A percentile compares a stretch with the other conserved stretches of the same genome.
phyloP scores from a whole-genome alignment of 2,888 invertebrate species.

The Habrosyne pyritoides region DNA sequence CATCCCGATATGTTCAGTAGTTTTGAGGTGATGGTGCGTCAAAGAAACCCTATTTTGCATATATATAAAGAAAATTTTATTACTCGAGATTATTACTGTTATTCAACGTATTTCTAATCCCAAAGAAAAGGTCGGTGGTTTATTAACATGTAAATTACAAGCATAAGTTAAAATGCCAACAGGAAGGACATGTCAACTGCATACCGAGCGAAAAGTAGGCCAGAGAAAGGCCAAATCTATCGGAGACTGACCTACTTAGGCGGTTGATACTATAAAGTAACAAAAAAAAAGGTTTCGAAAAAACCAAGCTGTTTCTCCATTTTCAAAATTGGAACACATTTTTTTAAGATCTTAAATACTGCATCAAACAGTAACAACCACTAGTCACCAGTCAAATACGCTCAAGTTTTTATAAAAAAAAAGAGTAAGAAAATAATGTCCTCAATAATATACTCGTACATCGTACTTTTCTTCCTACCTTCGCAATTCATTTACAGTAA shows the following conservation, averaged over 20 bases:
- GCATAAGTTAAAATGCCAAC: slow-evolving; percentile 15
- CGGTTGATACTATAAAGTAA: neutral
- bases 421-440: too few species aligned
- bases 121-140: slow-evolving; percentile 27
- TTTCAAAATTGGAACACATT: too few species aligned
- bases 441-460: too few species aligned
- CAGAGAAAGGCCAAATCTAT: slow-evolving; percentile 32
- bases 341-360: too few species aligned
- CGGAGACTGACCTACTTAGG: slow-evolving; percentile 7
- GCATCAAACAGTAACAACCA: too few species aligned
- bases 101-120: neutral
- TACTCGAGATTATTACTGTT: neutral
- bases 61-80: neutral
- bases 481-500: too few species aligned
- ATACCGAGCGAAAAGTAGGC: slow-evolving; percentile 28
- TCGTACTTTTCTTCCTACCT: too few species aligned
- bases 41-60: too few species aligned
- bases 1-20: too few species aligned
- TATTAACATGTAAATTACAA: slow-evolving; percentile 29
- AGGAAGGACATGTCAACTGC: slow-evolving; percentile 16
- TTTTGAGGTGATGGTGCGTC: too few species aligned
- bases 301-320: neutral
- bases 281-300: neutral
- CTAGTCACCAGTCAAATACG: too few species aligned
- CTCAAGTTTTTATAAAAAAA: too few species aligned